Evolutionary conservation across 2,113 vertebrate species (phyloP), one percentile per base, ranked within the genome.

Genomic region (Bungarus multicinctus): DNA sequence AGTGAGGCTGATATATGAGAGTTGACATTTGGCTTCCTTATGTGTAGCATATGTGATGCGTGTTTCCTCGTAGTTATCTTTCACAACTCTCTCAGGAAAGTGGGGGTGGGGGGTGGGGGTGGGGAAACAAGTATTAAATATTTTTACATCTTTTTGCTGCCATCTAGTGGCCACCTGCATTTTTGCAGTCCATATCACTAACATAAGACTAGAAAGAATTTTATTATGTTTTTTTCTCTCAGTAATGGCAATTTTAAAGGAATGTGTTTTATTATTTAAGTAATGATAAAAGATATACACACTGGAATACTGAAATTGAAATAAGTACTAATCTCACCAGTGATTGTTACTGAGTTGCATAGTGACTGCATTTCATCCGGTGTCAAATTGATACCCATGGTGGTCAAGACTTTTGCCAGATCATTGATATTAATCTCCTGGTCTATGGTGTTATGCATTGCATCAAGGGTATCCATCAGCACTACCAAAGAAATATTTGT

Each of bases 321-420:
- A 27, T 30, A 89, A 93, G 12, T 50, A 45, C 20, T 69, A 7
- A 10, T 22, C 87, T 93, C 87, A 93, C 93, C 90, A 23, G 90
- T 18, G 23, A 53, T 25, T 7, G 87, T 20, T 53, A 93, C 10
- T 30, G 87, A 93, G 14, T 81, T 14, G 22, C 30, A 18, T 20
- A 93, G 34, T 30, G 47, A 25, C 25, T 39, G 43, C 10, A 91
- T 54, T 39, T 93, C 93, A 25, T 93, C 90, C 1, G 64, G 87
- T 3, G 53, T 89, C 74, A 93, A 20, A 1, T 85, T 22, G 64
- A 93, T 89, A 12, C 90, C 90, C 87, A 91, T 23, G 34, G 2
- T 30, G 2, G n/a, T 34, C 90, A 93, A 27, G 3, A 87, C 86
- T 81, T 45, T 16, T 12, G n/a, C 11, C 25, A 93, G 69, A 0